Evolutionary conservation across 2,888 invertebrate genomes (phyloP).

Genomic region (Nomada lathburiana): DNA sequence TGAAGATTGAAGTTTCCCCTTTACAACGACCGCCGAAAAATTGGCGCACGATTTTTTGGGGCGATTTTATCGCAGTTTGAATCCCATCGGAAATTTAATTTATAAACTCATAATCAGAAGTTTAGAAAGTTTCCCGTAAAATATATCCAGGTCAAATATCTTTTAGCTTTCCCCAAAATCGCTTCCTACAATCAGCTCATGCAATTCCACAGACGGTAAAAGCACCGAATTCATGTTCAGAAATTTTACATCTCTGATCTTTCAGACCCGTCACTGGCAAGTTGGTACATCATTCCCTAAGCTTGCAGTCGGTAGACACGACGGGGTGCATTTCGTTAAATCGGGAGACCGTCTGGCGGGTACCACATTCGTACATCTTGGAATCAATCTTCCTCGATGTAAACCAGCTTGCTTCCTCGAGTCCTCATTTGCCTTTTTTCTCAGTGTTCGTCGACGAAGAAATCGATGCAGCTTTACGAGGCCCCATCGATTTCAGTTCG

Average conservation of each 20-base stretch:
- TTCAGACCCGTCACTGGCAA: not conserved
- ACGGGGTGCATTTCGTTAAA: constrained; percentile 21
- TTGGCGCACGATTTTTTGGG: no score
- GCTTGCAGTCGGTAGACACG: not conserved
- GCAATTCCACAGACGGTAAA: not conserved
- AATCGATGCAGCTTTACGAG: constrained; percentile 61
- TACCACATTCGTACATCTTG: constrained; percentile 5
- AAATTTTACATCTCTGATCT: not conserved
- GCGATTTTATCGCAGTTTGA: no score
- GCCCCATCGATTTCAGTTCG: constrained; percentile 58
- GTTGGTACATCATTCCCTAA: not conserved
- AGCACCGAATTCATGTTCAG: not conserved
- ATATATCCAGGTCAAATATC: not conserved
- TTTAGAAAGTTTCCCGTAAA: not conserved
- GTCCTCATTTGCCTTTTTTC: constrained; percentile 55
- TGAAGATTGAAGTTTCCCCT: no score
- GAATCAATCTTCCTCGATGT: constrained; percentile 48
- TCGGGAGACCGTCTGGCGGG: constrained; percentile 2
- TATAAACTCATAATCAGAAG: no score
- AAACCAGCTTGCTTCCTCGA: constrained; percentile 14
- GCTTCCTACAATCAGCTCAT: not conserved
- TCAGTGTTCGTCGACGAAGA: constrained; percentile 31
- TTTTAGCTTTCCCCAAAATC: not conserved
- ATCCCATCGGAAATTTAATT: no score
- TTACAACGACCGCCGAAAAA: no score